phyloP scores from a whole-genome alignment of 2,113 vertebrate species.

The Sapajus apella region DNA sequence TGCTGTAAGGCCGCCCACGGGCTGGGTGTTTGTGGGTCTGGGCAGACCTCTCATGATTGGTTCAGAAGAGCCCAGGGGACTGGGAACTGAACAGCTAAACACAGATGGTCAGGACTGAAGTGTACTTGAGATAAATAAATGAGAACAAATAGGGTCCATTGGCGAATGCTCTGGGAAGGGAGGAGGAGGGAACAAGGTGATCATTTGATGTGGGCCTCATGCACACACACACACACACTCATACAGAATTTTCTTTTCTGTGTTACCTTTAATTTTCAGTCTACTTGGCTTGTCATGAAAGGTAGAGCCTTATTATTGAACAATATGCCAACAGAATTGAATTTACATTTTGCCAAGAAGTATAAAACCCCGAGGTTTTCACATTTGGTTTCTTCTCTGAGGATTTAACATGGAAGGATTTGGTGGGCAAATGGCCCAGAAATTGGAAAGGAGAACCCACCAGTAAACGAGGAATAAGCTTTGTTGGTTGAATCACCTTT shows the following conservation, averaged over 20 bases:
- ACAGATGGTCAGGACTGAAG: not conserved
- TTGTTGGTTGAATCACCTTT: not conserved
- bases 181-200: fast-evolving
- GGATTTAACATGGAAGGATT: not conserved
- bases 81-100: not conserved
- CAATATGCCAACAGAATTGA: not conserved
- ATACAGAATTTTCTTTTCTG: not conserved
- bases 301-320: not conserved
- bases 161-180: no score
- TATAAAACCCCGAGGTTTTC: not conserved
- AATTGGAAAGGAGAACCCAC: not conserved
- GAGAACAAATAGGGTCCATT: fast-evolving
- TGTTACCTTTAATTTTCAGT: not conserved
- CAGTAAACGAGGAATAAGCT: fast-evolving
- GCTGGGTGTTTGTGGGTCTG: not conserved
- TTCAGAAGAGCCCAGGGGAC: no score
- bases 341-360: not conserved
- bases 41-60: fast-evolving
- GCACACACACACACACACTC: fast-evolving
- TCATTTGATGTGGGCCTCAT: fast-evolving
- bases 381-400: not conserved
- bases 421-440: not conserved
- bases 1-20: fast-evolving
- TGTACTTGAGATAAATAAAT: no score
- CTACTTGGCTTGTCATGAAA: not conserved